A percentile compares a stretch with the other conserved stretches of the same genome.
These are phyloP conservation scores for Xanthostigma xanthostigma DNA, from an alignment of 2,888 invertebrate species.

Conservation along the genomic window DNA sequence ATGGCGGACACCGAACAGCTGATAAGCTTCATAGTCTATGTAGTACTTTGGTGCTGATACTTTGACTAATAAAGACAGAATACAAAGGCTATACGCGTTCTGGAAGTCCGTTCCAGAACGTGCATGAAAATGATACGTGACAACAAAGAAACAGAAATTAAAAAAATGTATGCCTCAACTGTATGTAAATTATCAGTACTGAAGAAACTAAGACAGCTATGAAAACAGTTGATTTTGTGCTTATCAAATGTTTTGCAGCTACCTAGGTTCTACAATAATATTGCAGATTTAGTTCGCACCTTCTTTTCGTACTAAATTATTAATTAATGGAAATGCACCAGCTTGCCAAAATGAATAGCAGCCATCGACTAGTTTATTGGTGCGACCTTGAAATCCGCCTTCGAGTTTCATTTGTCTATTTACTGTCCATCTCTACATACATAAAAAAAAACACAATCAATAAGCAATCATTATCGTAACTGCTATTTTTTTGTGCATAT, in stretches of 20 bases:
- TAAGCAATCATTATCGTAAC: neutral
- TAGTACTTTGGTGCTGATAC: no score
- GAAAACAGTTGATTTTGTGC: neutral
- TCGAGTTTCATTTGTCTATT: constrained; percentile 87
- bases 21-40: no score
- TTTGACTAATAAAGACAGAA: no score
- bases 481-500: neutral
- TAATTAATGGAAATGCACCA: constrained; percentile 76
- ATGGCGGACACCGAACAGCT: no score
- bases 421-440: constrained; percentile 62
- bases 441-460: constrained; percentile 6
- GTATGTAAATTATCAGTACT: no score
- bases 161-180: no score
- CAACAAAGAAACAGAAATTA: no score
- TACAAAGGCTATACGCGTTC: no score
- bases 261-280: neutral
- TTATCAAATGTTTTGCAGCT: neutral
- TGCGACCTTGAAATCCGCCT: constrained; percentile 95
- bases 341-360: constrained; percentile 99
- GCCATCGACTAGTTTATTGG: constrained; percentile 96
- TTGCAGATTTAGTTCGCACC: constrained; percentile 16
- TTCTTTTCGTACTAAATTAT: constrained; percentile 48
- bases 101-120: no score
- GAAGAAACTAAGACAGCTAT: neutral
- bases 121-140: no score